phyloP scores from a whole-genome alignment of 2,797 vertebrate genomes.

The Zenarchopterus dispar region DNA sequence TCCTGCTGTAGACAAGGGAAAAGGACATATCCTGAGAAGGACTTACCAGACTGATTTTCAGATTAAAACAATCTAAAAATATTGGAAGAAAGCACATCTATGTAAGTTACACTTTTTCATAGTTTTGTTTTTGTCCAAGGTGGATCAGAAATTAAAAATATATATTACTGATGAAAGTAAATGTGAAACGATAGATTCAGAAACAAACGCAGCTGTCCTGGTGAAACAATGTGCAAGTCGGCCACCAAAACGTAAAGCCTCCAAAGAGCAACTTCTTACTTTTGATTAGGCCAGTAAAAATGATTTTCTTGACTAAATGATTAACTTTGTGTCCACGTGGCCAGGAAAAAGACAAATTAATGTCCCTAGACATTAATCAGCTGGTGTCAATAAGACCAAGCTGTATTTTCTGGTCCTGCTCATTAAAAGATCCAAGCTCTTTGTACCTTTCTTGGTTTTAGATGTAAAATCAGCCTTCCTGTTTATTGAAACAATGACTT shows the following conservation, averaged over 20 bases:
- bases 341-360: background rate
- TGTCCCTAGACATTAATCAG: background rate
- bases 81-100: too few species aligned
- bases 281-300: background rate
- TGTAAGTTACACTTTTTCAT: too few species aligned
- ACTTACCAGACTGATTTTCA: conserved; percentile 13
- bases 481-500: background rate
- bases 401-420: background rate
- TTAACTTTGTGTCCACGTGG: background rate
- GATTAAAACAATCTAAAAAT: conserved; percentile 4
- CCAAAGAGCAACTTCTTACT: too few species aligned
- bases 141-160: too few species aligned
- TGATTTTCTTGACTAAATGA: too few species aligned
- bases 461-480: background rate
- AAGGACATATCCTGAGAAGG: conserved; percentile 46
- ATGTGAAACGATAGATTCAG: too few species aligned
- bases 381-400: background rate
- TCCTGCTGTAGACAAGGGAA: too few species aligned
- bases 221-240: too few species aligned
- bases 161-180: background rate
- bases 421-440: background rate
- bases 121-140: too few species aligned
- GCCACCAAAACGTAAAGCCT: too few species aligned
- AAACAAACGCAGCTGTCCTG: too few species aligned
- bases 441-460: background rate